Evolutionary conservation across 2,888 invertebrate genomes (phyloP).

Genomic region (Morpho achilles): DNA sequence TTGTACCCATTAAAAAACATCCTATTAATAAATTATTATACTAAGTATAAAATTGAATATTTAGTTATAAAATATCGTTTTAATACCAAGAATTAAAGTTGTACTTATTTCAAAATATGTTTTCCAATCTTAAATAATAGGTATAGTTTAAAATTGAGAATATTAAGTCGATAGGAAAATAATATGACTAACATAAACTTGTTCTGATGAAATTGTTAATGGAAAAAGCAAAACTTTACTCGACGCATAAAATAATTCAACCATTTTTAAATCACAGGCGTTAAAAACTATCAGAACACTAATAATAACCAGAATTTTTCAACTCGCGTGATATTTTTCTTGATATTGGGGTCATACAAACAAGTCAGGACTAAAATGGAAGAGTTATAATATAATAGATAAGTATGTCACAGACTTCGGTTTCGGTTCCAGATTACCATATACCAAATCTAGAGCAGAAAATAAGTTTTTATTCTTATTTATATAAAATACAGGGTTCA

Average conservation of each 20-base stretch:
- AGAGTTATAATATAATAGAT: slow-evolving; percentile 25
- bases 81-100: too few relatives aligned
- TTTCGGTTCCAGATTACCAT: slow-evolving; percentile 42
- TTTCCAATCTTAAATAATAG: too few relatives aligned
- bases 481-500: too few relatives aligned
- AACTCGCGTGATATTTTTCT: slow-evolving; percentile 4
- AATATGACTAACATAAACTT: background rate
- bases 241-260: background rate
- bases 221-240: background rate
- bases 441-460: slow-evolving; percentile 42
- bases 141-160: too few relatives aligned
- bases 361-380: slow-evolving; percentile 30
- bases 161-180: too few relatives aligned
- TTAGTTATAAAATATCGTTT: too few relatives aligned
- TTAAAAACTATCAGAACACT: slow-evolving; percentile 1
- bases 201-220: background rate
- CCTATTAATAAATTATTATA: too few relatives aligned
- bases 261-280: background rate
- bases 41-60: too few relatives aligned
- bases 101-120: too few relatives aligned
- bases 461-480: slow-evolving; percentile 43
- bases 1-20: too few relatives aligned
- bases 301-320: slow-evolving; percentile 3
- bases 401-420: slow-evolving; percentile 29
- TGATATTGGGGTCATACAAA: slow-evolving; percentile 18